These are phyloP conservation scores for Grallaria varia DNA, from an alignment of 2,113 vertebrate species.

Conservation along the genomic window DNA sequence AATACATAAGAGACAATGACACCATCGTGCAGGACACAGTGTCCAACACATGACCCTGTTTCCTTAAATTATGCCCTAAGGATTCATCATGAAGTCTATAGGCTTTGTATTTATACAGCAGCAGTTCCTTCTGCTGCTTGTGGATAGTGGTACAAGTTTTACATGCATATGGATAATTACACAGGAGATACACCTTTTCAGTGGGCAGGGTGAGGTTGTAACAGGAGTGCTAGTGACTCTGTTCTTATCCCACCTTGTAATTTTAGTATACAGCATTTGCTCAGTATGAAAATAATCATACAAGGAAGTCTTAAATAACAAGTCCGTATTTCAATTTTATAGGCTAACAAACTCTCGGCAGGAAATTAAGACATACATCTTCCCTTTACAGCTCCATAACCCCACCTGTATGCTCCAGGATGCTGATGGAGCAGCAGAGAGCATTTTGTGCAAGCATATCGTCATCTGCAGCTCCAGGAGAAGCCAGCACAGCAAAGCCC, in stretches of 20 bases:
- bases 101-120: background rate
- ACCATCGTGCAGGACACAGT: background rate
- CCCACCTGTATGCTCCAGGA: background rate
- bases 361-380: constrained; percentile 40
- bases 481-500: background rate
- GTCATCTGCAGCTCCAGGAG: background rate
- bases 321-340: constrained; percentile 22
- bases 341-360: constrained; percentile 47
- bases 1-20: constrained; percentile 62
- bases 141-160: background rate
- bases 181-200: background rate
- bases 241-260: background rate
- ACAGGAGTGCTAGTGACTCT: background rate
- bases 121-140: background rate
- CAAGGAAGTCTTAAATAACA: constrained; percentile 43
- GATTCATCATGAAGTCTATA: constrained; percentile 12
- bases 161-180: background rate
- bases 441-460: background rate
- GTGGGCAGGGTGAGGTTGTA: too few species aligned
- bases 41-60: constrained; percentile 36
- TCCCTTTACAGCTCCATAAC: background rate
- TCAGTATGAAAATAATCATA: background rate
- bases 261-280: background rate
- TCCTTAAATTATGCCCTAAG: constrained; percentile 56
- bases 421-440: background rate